Conservation (phyloP, 1,140 invertebrate genomes). For the Hermatobates lingyangjiaoensis region DNA sequence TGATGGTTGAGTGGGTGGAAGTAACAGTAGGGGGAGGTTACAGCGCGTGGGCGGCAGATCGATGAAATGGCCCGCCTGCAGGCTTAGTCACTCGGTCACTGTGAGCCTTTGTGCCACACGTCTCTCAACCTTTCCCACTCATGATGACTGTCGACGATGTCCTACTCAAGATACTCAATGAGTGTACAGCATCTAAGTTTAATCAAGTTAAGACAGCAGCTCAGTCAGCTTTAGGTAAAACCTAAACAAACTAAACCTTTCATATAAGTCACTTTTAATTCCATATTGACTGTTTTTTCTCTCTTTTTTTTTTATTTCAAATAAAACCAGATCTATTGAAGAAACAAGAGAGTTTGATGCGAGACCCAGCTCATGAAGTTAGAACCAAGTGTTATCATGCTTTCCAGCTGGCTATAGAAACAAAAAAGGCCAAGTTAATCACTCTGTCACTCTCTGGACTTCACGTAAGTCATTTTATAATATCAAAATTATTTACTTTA, state of each 20-base stretch:
- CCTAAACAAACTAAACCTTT: no score
- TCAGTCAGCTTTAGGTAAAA: slow-evolving; percentile 57
- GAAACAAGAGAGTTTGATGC: slow-evolving; percentile 52
- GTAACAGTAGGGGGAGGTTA: no score
- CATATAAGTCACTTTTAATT: no score
- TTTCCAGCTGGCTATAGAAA: slow-evolving; percentile 69
- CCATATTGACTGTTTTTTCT: no score
- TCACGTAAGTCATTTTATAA: slow-evolving; percentile 39
- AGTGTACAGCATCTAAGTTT: slow-evolving; percentile 52
- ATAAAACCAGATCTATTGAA: slow-evolving; percentile 49
- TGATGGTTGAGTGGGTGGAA: no score
- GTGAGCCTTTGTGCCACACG: no score
- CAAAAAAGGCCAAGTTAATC: slow-evolving; percentile 63
- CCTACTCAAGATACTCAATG: slow-evolving; percentile 54
- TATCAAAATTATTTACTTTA: slow-evolving; percentile 1
- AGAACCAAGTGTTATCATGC: slow-evolving; percentile 62
- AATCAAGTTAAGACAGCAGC: slow-evolving; percentile 48
- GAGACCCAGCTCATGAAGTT: slow-evolving; percentile 64
- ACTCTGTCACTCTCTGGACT: slow-evolving; percentile 62
- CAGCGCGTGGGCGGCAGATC: no score
- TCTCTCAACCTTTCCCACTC: no score
- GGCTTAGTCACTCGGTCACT: no score
- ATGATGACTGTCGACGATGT: slow-evolving; percentile 58
- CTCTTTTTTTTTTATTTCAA: slow-evolving; percentile 6
- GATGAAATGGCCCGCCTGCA: no score